A percentile compares a stretch with the other conserved stretches of the same genome.
These are phyloP conservation scores for Epizoanthus illoricatus DNA, from an alignment of 92 coral and sea anemone genomes.

Conservation along the genomic window DNA sequence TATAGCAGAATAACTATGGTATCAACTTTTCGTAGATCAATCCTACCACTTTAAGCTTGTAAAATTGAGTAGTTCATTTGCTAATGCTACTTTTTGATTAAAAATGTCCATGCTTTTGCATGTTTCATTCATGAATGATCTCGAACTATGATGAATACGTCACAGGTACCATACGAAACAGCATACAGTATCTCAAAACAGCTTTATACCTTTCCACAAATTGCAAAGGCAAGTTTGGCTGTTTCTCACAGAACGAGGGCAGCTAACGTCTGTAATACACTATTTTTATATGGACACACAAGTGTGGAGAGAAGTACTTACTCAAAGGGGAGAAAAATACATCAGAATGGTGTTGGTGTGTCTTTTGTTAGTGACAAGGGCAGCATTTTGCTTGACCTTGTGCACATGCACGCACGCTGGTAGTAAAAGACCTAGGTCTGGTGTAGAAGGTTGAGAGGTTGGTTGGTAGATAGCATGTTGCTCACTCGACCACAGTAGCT, in stretches of 20 bases:
- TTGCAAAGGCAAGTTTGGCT: neutral
- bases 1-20: no score
- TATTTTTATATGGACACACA: conserved; percentile 42
- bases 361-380: conserved; percentile 50
- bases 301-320: conserved; percentile 76
- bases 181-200: neutral
- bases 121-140: no score
- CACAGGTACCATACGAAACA: neutral
- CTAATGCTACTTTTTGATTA: no score
- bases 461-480: conserved; percentile 61
- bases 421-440: conserved; percentile 73
- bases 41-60: no score
- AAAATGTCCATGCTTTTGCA: no score
- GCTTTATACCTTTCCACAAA: neutral
- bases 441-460: conserved; percentile 57
- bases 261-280: conserved; percentile 2
- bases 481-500: conserved; percentile 64
- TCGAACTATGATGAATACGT: neutral
- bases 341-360: conserved; percentile 44
- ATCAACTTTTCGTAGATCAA: no score
- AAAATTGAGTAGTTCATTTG: no score
- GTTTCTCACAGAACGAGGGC: neutral
- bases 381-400: conserved; percentile 56
- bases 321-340: conserved; percentile 67
- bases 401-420: conserved; percentile 79